A percentile compares a stretch with the other conserved stretches of the same genome.
Conservation (phyloP, 2,113 vertebrate species). For the Vidua chalybeata region DNA sequence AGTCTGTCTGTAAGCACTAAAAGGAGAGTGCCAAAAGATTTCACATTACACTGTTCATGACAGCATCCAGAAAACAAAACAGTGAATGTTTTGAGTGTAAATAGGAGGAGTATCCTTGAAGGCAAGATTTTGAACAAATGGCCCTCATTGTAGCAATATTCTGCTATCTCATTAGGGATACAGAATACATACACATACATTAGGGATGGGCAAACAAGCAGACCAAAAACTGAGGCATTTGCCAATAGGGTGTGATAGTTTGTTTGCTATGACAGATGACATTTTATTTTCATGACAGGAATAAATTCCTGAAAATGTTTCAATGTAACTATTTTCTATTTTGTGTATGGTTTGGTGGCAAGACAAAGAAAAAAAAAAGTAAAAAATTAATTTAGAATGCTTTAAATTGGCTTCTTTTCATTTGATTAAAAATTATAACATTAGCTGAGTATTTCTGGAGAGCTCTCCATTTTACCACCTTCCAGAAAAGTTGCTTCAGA, state of each 20-base stretch:
- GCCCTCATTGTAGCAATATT: background rate
- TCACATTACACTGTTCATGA: background rate
- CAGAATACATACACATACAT: too few species aligned
- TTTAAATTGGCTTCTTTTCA: accelerated
- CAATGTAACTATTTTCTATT: background rate
- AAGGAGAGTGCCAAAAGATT: background rate
- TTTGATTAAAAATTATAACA: background rate
- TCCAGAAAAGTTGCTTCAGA: background rate
- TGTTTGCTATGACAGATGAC: background rate
- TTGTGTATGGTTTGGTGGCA: background rate
- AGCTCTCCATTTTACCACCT: background rate
- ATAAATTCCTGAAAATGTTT: background rate
- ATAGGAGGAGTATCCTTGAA: background rate
- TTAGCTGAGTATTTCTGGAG: background rate
- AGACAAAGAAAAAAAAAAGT: background rate
- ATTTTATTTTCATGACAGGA: background rate
- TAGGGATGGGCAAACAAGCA: background rate
- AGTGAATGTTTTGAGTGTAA: background rate
- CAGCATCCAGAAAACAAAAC: background rate
- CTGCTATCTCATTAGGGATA: background rate
- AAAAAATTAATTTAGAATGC: background rate
- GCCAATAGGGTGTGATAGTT: background rate
- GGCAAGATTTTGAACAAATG: background rate
- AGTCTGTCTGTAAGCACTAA: background rate
- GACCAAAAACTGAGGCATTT: background rate